phyloP scores from a whole-genome alignment of 1,140 invertebrate genomes.

The Acromyrmex charruanus region DNA sequence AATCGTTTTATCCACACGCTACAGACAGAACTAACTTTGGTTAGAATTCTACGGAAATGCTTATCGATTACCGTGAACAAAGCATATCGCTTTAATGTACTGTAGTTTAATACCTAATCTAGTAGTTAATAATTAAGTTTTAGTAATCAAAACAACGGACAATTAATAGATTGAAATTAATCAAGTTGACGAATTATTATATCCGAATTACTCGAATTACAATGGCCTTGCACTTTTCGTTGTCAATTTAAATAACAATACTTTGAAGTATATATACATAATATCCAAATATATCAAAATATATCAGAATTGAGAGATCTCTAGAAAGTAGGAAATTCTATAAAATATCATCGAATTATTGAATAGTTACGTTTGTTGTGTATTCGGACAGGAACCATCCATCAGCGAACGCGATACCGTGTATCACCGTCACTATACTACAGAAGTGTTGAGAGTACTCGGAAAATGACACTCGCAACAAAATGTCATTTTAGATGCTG shows the following conservation, averaged over 20 bases:
- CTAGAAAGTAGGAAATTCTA: not conserved
- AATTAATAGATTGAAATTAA: not conserved
- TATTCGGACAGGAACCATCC: not conserved
- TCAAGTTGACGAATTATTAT: not conserved
- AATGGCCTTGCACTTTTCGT: not conserved
- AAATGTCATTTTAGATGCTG: slow-evolving; percentile 23
- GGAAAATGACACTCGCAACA: slow-evolving; percentile 19
- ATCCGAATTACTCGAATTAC: not conserved
- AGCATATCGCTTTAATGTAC: not conserved
- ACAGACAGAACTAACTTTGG: not conserved
- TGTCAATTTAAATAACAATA: not conserved
- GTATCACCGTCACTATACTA: not conserved
- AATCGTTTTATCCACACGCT: not conserved
- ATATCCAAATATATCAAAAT: not conserved
- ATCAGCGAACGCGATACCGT: not conserved
- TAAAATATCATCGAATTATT: not conserved
- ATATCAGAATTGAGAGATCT: not conserved
- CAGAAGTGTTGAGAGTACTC: not conserved
- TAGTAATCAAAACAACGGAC: not conserved
- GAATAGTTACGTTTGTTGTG: not conserved
- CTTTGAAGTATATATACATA: not conserved
- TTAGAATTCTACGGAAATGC: not conserved
- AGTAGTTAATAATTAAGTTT: not conserved
- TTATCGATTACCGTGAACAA: slow-evolving; percentile 22
- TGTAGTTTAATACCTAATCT: not conserved